Conservation (phyloP, 1,140 invertebrate genomes). For the Ganaspis sp. region DNA sequence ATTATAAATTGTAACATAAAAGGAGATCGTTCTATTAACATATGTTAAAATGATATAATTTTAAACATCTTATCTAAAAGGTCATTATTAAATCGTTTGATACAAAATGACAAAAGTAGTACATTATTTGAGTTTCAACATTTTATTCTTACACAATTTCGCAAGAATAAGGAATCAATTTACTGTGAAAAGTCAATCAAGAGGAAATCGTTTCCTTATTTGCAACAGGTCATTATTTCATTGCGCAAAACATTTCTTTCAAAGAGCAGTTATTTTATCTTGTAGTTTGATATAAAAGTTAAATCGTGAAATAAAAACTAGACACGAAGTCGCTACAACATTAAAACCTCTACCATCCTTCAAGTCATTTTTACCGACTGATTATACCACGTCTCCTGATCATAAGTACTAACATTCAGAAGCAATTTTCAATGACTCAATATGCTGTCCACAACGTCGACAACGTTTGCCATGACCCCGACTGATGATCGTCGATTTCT, state of each 20-base stretch:
- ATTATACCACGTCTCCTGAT: neutral
- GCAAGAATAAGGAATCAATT: neutral
- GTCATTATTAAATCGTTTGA: no score
- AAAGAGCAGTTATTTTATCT: neutral
- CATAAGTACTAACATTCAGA: constrained; percentile 10
- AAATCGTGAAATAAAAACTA: neutral
- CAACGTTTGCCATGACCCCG: constrained; percentile 2
- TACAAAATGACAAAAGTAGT: no score
- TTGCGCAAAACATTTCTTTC: neutral
- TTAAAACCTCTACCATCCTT: neutral
- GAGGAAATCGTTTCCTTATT: neutral
- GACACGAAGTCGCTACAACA: neutral
- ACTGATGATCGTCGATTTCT: neutral
- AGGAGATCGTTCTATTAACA: no score
- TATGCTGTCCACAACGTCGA: neutral
- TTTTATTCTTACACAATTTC: neutral
- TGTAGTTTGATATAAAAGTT: neutral
- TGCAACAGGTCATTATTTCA: neutral
- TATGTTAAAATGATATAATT: no score
- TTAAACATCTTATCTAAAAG: no score
- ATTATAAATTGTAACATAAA: no score
- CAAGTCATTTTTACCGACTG: neutral
- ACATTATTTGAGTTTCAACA: neutral
- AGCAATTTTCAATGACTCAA: constrained; percentile 16
- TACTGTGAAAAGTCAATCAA: neutral